Evolutionary conservation across 2,797 vertebrate species (phyloP).

Genomic region (Acipenser ruthenus): DNA sequence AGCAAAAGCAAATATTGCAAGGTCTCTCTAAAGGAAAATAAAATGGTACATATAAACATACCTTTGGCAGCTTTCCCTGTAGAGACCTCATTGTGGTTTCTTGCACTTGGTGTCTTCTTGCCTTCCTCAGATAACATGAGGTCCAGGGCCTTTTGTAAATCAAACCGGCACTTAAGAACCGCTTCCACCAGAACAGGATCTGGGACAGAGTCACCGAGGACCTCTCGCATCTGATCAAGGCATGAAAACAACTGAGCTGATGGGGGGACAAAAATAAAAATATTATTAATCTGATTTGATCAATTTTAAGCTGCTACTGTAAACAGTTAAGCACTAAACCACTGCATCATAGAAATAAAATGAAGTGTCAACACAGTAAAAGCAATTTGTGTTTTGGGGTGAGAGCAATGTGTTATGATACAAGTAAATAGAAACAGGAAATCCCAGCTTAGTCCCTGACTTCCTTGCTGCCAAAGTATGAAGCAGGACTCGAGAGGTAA

Average conservation of each 20-base stretch:
- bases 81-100: slow-evolving; percentile 41
- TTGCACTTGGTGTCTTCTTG: slow-evolving; percentile 36
- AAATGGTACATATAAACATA: slow-evolving; percentile 45
- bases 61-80: slow-evolving; percentile 63
- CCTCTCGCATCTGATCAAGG: slow-evolving; percentile 88
- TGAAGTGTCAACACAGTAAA: background rate
- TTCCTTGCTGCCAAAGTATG: too few species aligned
- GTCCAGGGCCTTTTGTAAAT: slow-evolving; percentile 81
- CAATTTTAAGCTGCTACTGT: background rate
- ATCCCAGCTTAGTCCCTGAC: too few species aligned
- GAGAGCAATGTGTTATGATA: too few species aligned
- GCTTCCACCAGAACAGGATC: slow-evolving; percentile 78
- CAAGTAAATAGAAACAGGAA: too few species aligned
- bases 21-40: background rate
- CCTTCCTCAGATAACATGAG: slow-evolving; percentile 70
- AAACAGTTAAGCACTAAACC: background rate
- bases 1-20: too few species aligned
- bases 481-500: too few species aligned
- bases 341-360: background rate
- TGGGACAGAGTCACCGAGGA: slow-evolving; percentile 76
- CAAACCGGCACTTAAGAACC: slow-evolving; percentile 71
- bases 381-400: too few species aligned
- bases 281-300: background rate
- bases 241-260: slow-evolving; percentile 84
- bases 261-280: slow-evolving; percentile 22